Conservation (phyloP, 2,797 vertebrate species). For the Hafferia zeledoni region DNA sequence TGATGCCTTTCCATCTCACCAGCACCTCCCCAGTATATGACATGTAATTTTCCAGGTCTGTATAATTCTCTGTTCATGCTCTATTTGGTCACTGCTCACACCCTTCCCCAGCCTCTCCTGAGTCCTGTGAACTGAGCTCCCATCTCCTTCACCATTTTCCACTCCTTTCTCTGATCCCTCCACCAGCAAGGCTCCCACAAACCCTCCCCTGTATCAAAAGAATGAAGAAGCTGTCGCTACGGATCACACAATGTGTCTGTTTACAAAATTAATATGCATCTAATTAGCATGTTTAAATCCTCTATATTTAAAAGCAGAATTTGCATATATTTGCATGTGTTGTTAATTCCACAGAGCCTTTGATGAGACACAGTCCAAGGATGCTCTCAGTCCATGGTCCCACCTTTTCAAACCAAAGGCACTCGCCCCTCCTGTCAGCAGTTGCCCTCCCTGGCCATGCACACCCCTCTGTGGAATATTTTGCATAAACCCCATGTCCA, state of each 20-base stretch:
- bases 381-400: neutral
- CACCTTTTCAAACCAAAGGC: neutral
- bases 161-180: neutral
- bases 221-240: neutral
- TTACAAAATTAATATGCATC: slow-evolving; percentile 56
- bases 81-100: neutral
- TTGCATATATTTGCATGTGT: slow-evolving; percentile 55
- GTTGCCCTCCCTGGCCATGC: neutral
- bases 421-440: neutral
- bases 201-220: neutral
- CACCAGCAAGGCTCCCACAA: neutral
- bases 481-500: rapidly evolving
- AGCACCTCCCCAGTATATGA: neutral
- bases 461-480: neutral
- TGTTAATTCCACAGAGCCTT: slow-evolving; percentile 19
- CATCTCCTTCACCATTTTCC: rapidly evolving
- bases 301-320: slow-evolving; percentile 47
- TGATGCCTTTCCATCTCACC: neutral
- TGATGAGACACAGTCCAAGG: slow-evolving; percentile 3
- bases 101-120: neutral
- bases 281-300: slow-evolving; percentile 57
- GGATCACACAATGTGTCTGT: neutral
- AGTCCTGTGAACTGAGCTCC: neutral
- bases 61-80: rapidly evolving
- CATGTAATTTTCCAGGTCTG: neutral